Percentiles rank a stretch among this genome's conserved stretches.
These are phyloP conservation scores for Heliconius charithonia DNA, from an alignment of 2,888 invertebrate genomes.

Conservation along the genomic window DNA sequence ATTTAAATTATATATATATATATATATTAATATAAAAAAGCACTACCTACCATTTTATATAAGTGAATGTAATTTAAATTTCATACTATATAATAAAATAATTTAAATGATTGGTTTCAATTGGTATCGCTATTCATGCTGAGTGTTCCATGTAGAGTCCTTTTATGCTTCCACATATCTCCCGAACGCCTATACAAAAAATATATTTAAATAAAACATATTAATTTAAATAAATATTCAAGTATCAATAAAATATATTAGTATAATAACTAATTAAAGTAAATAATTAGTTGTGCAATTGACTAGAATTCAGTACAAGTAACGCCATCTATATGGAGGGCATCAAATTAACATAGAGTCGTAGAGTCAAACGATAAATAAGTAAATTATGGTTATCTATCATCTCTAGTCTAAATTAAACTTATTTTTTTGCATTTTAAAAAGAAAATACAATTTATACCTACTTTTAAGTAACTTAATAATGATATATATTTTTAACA, in stretches of 20 bases:
- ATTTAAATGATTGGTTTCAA: conserved; percentile 3
- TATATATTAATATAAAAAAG: too few species aligned
- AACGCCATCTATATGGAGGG: conserved; percentile 12
- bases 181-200: conserved; percentile 67
- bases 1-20: background rate
- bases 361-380: background rate
- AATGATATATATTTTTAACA: background rate
- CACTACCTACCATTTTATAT: background rate
- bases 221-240: conserved; percentile 9
- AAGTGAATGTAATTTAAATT: background rate
- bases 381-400: background rate
- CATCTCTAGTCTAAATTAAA: too few species aligned
- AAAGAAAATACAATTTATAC: too few species aligned
- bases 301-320: background rate
- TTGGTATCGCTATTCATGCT: conserved; percentile 40
- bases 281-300: background rate
- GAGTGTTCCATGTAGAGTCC: conserved; percentile 73
- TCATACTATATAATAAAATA: conserved; percentile 11
- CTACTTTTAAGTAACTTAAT: too few species aligned
- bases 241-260: background rate
- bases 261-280: background rate
- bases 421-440: too few species aligned
- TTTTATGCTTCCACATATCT: conserved; percentile 81
- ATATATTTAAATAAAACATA: background rate
- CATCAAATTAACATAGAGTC: background rate